Percentiles rank a stretch among this genome's conserved stretches.
These are phyloP conservation scores for Elephantulus edwardii DNA, from an alignment of 2,113 vertebrate species.

Conservation along the genomic window DNA sequence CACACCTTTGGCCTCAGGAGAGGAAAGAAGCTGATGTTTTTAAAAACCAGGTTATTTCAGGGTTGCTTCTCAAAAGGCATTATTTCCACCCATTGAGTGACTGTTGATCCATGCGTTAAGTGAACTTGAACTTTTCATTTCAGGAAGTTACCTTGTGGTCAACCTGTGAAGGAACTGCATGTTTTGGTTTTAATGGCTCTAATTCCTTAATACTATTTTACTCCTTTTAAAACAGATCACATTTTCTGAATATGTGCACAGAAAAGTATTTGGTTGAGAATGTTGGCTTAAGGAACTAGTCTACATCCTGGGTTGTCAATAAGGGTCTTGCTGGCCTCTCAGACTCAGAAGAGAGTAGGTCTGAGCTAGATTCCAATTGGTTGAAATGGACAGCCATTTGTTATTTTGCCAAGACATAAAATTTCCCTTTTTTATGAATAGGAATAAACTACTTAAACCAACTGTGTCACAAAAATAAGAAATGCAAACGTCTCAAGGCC, in stretches of 20 bases:
- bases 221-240: background rate
- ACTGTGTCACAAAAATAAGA: conserved; percentile 1
- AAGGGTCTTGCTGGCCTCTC: background rate
- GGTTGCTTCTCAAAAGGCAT: conserved; percentile 18
- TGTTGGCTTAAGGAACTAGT: background rate
- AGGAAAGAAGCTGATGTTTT: background rate
- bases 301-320: background rate
- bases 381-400: background rate
- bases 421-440: background rate
- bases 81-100: background rate
- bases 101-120: background rate
- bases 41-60: background rate
- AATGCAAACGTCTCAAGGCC: background rate
- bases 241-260: background rate
- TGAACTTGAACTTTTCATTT: background rate
- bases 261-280: background rate
- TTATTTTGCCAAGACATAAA: background rate
- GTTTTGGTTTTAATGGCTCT: background rate
- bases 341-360: background rate
- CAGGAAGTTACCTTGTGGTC: background rate
- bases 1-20: conserved; percentile 1
- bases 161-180: background rate
- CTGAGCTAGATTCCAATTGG: background rate
- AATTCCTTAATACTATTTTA: background rate
- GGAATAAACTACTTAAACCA: background rate